Base-by-base conservation (phyloP, 2,888 invertebrate genomes). In the Amphipyra tragopoginis region DNA sequence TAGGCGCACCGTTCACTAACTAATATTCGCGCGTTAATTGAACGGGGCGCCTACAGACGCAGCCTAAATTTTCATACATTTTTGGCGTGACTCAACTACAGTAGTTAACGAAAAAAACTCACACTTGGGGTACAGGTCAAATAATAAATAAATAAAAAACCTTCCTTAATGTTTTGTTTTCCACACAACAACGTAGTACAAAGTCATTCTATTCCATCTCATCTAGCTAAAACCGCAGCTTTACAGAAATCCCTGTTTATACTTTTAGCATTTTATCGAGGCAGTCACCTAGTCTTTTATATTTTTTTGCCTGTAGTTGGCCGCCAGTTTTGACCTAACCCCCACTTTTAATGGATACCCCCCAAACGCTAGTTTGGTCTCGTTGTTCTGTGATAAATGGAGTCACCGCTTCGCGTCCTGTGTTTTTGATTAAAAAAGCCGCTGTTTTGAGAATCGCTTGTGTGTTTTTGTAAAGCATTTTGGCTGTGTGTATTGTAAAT, bases 311-410 rank as follows among this genome's bases (percentile, higher is more conserved):
- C 9, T 14, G 43, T 55, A 47, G 50, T 58, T 53, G 4, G 38
- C 58, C 21, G 43, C 39, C 45, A 43, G 51, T 65, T 75, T 54
- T 61, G 56, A 58, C 65, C 51, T 42, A 33, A 53, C 63, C 51
- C 42, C 40, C 39, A 54, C 42, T 75, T 59, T 75, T 69, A 78
- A 72, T 65, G 78, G 58, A 61, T 68, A 71, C 42, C 13, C 42
- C 54, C 61, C 48, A 68, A 75, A 62, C 50, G 61, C 50, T 39
- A 51, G 62, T 60, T 55, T 44, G 7, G 15, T 52, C 52, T 50
- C 36, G 58, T 51, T 56, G 50, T 36, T 45, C 38, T 44, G 40
- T 77, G 43, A 60, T 59, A 67, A 65, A 68, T 63, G 45, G 51
- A 55, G 42, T 29, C 26, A 5, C 15, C 15, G 6, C 36, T 40